Conservation (phyloP, 2,113 vertebrate genomes). For the Perca flavescens region DNA sequence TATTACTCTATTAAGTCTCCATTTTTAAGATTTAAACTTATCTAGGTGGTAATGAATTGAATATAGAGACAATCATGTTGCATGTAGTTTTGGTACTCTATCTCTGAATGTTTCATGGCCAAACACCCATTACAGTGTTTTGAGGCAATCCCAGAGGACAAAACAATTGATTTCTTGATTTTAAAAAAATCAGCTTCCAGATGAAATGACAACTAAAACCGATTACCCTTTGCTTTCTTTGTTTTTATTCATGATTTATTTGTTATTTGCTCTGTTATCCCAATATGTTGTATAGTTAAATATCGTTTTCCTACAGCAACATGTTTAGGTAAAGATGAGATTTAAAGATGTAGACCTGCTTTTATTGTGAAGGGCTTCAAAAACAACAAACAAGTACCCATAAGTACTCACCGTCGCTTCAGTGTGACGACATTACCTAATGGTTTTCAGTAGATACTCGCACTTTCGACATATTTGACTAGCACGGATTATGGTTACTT, state of each 20-base stretch:
- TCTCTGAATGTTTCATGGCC: background rate
- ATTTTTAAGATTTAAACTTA: background rate
- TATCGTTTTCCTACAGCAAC: background rate
- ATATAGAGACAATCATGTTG: background rate
- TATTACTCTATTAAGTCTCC: background rate
- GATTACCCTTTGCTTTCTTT: background rate
- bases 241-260: background rate
- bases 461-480: conserved; percentile 58
- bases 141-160: background rate
- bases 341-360: background rate
- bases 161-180: background rate
- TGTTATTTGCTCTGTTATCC: background rate
- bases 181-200: background rate
- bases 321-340: background rate
- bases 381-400: background rate
- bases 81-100: background rate
- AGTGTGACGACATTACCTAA: background rate
- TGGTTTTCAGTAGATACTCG: background rate
- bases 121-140: background rate
- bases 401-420: background rate
- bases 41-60: background rate
- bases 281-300: background rate
- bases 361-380: conserved; percentile 30
- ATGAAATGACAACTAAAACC: background rate
- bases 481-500: rapidly evolving